phyloP scores from a whole-genome alignment of 2,888 invertebrate genomes.

The Lymantria monacha region DNA sequence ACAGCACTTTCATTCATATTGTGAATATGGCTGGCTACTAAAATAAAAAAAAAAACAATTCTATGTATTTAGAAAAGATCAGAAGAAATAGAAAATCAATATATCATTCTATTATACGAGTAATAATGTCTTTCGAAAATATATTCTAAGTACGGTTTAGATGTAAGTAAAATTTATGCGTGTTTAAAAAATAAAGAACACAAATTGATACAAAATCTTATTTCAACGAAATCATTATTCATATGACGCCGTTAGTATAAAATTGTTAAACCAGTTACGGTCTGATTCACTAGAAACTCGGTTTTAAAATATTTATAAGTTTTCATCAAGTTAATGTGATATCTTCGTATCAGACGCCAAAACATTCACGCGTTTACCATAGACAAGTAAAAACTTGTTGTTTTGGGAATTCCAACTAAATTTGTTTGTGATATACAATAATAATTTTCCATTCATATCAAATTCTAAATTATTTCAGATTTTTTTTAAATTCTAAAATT shows the following conservation, averaged over 20 bases:
- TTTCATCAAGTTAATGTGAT: slow-evolving; percentile 8
- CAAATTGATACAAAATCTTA: slow-evolving; percentile 3
- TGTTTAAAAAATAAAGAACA: background rate
- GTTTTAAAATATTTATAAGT: slow-evolving; percentile 11
- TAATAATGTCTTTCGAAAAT: too few species aligned
- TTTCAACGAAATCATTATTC: slow-evolving; percentile 19
- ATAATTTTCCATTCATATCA: slow-evolving; percentile 6
- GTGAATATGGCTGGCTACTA: too few species aligned
- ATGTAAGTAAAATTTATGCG: too few species aligned
- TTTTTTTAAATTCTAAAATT: too few species aligned
- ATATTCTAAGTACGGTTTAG: too few species aligned
- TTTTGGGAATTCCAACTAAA: slow-evolving; percentile 4
- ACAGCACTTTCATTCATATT: too few species aligned
- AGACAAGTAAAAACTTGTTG: slow-evolving; percentile 5
- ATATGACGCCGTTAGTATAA: slow-evolving; percentile 11
- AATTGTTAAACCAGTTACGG: slow-evolving; percentile 20
- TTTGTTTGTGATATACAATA: background rate
- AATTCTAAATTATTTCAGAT: slow-evolving; percentile 10
- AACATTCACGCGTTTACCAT: background rate
- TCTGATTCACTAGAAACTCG: slow-evolving; percentile 18
- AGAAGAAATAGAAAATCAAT: too few species aligned
- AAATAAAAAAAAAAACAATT: too few species aligned
- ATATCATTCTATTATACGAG: too few species aligned
- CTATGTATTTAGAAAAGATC: too few species aligned
- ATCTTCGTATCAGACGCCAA: background rate